A percentile compares a stretch with the other conserved stretches of the same genome.
phyloP scores from a whole-genome alignment of 2,797 vertebrate species.

The Alca torda region DNA sequence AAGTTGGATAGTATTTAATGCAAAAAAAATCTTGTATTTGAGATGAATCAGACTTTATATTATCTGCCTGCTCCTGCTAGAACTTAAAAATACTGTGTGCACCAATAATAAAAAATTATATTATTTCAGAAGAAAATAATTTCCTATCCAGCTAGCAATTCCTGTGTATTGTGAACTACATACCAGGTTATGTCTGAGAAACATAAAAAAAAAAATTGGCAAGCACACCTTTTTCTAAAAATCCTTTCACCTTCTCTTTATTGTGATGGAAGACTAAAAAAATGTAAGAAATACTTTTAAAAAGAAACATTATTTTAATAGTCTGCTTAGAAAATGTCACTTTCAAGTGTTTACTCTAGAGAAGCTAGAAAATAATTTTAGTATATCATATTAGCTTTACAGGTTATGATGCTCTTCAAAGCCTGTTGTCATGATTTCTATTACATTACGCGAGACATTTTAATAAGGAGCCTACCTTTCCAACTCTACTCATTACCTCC shows the following conservation, averaged over 20 bases:
- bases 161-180: background rate
- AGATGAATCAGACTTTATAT: background rate
- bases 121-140: background rate
- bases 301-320: conserved; percentile 34
- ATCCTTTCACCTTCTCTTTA: background rate
- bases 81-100: background rate
- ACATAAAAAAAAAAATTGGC: background rate
- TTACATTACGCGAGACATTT: background rate
- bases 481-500: background rate
- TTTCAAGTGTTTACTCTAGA: conserved; percentile 11
- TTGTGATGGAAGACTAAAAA: background rate
- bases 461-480: background rate
- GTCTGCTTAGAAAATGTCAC: background rate
- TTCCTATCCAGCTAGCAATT: background rate
- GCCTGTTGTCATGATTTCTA: background rate
- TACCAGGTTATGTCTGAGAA: conserved; percentile 1
- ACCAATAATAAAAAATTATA: background rate
- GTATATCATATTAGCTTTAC: background rate
- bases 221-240: conserved; percentile 7
- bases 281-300: background rate
- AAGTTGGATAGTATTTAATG: background rate
- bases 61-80: background rate
- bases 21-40: background rate
- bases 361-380: background rate
- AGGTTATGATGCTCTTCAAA: background rate